Evolutionary conservation across 2,888 invertebrate species (phyloP).

Genomic region (Lottia scabra): DNA sequence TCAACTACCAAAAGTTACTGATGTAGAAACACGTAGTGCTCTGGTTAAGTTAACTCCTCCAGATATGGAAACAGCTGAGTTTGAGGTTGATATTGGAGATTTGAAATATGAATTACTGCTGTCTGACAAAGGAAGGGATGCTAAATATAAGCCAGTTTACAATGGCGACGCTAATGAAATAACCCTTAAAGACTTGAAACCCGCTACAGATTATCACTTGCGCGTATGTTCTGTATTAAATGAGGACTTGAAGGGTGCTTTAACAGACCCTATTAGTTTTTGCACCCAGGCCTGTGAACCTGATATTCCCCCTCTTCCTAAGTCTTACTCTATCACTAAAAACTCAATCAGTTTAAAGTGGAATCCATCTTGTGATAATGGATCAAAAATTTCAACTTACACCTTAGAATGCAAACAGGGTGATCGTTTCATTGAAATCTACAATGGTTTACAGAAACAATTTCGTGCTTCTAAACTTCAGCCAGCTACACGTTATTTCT

Average conservation of each 20-base stretch:
- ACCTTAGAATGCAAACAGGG: slow-evolving; percentile 76
- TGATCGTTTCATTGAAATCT: slow-evolving; percentile 78
- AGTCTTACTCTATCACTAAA: slow-evolving; percentile 79
- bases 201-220: slow-evolving; percentile 89
- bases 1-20: slow-evolving; percentile 72
- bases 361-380: slow-evolving; percentile 80
- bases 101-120: slow-evolving; percentile 85
- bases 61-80: slow-evolving; percentile 71
- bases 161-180: slow-evolving; percentile 69
- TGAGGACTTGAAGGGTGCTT: slow-evolving; percentile 80
- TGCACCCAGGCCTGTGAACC: slow-evolving; percentile 86
- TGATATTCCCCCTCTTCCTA: slow-evolving; percentile 78
- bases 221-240: slow-evolving; percentile 79
- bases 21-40: slow-evolving; percentile 86
- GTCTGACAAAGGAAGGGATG: slow-evolving; percentile 80
- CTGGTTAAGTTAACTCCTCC: slow-evolving; percentile 86
- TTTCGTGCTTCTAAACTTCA: slow-evolving; percentile 81
- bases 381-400: slow-evolving; percentile 82
- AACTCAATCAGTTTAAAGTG: slow-evolving; percentile 73
- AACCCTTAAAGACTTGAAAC: slow-evolving; percentile 83
- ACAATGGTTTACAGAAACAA: slow-evolving; percentile 81
- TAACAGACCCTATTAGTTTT: slow-evolving; percentile 84
- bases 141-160: slow-evolving; percentile 85
- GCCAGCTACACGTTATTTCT: slow-evolving; percentile 84
- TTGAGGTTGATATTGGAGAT: slow-evolving; percentile 75